Evolutionary conservation across 2,888 invertebrate species (phyloP).

Genomic region (Troglohyphantes excavatus): DNA sequence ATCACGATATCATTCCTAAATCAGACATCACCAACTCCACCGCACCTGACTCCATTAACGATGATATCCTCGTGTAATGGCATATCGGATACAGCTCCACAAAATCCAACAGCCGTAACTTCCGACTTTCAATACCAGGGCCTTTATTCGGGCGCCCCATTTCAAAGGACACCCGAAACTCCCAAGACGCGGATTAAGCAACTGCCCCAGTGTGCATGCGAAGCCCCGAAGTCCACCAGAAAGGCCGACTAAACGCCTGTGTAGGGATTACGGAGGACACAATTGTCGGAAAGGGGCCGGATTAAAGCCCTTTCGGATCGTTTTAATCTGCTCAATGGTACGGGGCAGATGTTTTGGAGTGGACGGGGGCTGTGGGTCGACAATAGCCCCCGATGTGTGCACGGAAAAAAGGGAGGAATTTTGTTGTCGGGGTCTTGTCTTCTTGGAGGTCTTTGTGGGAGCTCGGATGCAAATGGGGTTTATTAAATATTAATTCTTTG

Average conservation of each 20-base stretch:
- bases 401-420: not conserved
- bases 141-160: not conserved
- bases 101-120: not conserved
- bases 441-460: not conserved
- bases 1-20: not conserved
- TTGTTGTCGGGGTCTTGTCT: not conserved
- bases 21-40: not conserved
- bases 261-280: constrained; percentile 17
- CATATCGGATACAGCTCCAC: constrained; percentile 8
- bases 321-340: not conserved
- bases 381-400: not conserved
- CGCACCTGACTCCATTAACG: constrained; percentile 24
- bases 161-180: constrained; percentile 10
- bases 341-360: not conserved
- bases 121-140: not conserved
- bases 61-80: not conserved
- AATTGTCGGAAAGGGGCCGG: constrained; percentile 26
- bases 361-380: not conserved
- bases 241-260: constrained; percentile 56
- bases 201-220: constrained; percentile 42
- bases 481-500: constrained; percentile 1
- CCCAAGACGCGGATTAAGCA: constrained; percentile 19
- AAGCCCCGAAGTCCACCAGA: not conserved
- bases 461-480: not conserved
- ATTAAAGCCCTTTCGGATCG: not conserved